phyloP scores from a whole-genome alignment of 2,113 vertebrate genomes.

The Epinephelus moara region DNA sequence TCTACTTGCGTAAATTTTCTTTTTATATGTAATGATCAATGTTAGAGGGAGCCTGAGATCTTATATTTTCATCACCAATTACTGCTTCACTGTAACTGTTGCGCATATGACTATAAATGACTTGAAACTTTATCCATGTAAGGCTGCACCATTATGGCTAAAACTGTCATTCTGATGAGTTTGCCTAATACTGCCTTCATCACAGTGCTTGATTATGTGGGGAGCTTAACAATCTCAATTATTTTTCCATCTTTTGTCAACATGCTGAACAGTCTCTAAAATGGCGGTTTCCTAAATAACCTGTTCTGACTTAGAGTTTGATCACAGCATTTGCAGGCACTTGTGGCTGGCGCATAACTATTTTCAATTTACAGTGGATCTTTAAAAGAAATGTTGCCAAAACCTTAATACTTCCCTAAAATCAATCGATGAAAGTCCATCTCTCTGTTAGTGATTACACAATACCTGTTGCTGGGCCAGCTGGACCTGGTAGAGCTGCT shows the following conservation, averaged over 20 bases:
- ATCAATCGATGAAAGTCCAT: neutral
- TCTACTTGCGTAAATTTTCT: too few relatives aligned
- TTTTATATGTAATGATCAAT: too few relatives aligned
- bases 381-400: neutral
- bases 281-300: neutral
- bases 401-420: neutral
- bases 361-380: neutral
- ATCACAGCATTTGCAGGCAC: neutral
- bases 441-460: neutral
- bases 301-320: too few relatives aligned
- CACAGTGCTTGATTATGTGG: neutral
- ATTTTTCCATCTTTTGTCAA: neutral
- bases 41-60: too few relatives aligned
- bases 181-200: neutral
- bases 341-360: neutral
- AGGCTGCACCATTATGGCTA: neutral
- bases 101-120: too few relatives aligned
- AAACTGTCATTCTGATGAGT: neutral
- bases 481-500: conserved; percentile 98
- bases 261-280: neutral
- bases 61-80: too few relatives aligned
- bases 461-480: conserved; percentile 96
- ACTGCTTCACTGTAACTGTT: too few relatives aligned
- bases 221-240: neutral
- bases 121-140: neutral